Base-by-base conservation (phyloP, 2,797 vertebrate genomes). In the Sebastes trivittatus region DNA sequence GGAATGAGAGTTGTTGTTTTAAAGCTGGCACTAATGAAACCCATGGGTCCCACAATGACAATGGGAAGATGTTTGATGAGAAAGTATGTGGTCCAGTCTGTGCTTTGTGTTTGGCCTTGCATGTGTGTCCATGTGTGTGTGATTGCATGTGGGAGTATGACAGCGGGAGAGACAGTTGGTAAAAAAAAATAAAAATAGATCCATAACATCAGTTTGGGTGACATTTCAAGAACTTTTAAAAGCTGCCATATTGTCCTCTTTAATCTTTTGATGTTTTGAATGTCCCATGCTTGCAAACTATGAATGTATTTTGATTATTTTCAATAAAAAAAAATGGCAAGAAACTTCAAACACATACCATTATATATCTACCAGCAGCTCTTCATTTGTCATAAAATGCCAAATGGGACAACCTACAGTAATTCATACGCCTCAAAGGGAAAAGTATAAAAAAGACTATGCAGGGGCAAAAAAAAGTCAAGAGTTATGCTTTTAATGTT, bases 1-100 rank as follows among this genome's bases (percentile, higher is more conserved):
- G 90, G 85, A 85, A 91, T 89, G 83, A 83, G 83, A 88, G 83
- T 83, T 92, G 86, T 92, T 93, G 90, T 91, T 87, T 93, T 92
- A 92, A 90, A 86, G 84, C 87, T 92, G 89, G 84, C 86, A 88
- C 87, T 94, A 94, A 94, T 94, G 92, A 93, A 94, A 85, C 92
- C 92, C 92, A 87, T 82, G 90, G 93, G 94, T 67, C 68, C 46
- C 60, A 29, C n/a, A 20, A 87, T 87, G 87, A 94, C 89, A 92
- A 92, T 75, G 75, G 78, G 72, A 89, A 71, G 77, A 88, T 85
- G 82, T 91, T 84, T 92, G 83, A 91, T 89, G 89, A 84, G 62
- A 70, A 82, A 81, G 62, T 87, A 73, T 83, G 80, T 70, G 60
- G 75, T 87, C 75, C 75, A 60, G 78, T 85, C 30, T 78, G 71